phyloP scores from a whole-genome alignment of 2,888 invertebrate species.

The Imbricaverruca yamaguchii region DNA sequence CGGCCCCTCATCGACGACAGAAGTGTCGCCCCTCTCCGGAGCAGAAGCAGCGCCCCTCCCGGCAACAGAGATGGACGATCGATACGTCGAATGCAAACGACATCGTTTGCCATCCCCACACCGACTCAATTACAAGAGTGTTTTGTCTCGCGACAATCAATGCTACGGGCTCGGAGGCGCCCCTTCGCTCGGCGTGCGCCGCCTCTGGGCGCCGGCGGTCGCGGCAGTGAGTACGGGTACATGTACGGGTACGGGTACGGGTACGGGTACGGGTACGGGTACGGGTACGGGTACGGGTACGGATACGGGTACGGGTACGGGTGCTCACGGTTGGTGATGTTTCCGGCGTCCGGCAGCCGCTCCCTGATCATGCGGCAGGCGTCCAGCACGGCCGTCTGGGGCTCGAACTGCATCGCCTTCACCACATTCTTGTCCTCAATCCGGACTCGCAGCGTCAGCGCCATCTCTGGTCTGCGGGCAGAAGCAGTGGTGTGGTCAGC shows the following conservation, averaged over 20 bases:
- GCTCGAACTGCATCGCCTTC: constrained; percentile 97
- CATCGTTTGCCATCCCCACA: neutral
- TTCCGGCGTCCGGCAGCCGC: constrained; percentile 80
- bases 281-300: no score
- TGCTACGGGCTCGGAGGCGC: neutral
- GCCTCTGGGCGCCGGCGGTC: neutral
- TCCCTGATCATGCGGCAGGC: constrained; percentile 92
- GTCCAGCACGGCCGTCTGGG: constrained; percentile 88
- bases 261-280: no score
- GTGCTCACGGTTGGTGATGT: constrained; percentile 77
- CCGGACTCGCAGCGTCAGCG: constrained; percentile 73
- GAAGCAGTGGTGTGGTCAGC: neutral
- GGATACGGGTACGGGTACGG: no score
- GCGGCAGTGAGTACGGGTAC: neutral
- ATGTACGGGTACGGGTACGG: no score
- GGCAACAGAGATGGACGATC: constrained; percentile 34
- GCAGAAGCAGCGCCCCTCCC: neutral
- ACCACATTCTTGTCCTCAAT: constrained; percentile 80
- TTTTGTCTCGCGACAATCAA: neutral
- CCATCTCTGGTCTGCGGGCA: constrained; percentile 33
- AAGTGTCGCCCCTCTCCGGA: no score
- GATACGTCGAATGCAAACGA: neutral
- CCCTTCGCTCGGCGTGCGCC: no score
- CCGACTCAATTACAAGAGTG: constrained; percentile 1
- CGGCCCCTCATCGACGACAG: no score